Base-by-base conservation (phyloP, 2,113 vertebrate genomes). In the Clupea harengus region DNA sequence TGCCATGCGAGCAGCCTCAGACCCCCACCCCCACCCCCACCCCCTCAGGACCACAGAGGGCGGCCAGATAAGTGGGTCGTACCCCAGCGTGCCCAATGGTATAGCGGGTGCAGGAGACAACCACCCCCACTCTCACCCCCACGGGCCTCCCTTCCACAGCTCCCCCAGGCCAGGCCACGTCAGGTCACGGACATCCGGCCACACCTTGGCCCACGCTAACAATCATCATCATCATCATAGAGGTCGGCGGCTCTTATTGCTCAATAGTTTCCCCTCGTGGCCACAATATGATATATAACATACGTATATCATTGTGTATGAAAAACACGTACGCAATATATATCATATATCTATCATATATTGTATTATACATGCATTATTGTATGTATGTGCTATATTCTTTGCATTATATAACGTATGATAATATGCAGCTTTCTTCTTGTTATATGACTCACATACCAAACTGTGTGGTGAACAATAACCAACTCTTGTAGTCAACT, bases 1-100 rank as follows among this genome's bases (percentile, higher is more conserved):
- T 88, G 81, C 85, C 54, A 90, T 93, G 89, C 91, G 39, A 89
- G 81, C 88, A 4, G 81, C 83, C 4, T 83, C 81, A 47, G 45
- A 78, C 10, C 72, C 64, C 72, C 72, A 78, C 72, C 0, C 64
- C 72, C 72, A 78, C 72, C 0, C 81, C 7, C 83, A 84, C 54
- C 17, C 86, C 46, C 88, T 82, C 18, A 60, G 83, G 49, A 88
- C 84, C 57, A 49, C 82, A 15, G 87, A 87, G 17, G 64, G 81
- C 2, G 86, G 88, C 0, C 86, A 87, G 67, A 86, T 64, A 84
- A 85, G 81, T 50, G 89, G 86, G 45, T n/a, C 45, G 80, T n/a
- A 75, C 22, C 47, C 7, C 44, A 80, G 28, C 85, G 82, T 47
- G 50, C 60, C 47, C 82, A 83, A 45, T 20, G 54, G 54, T 8